These are phyloP conservation scores for Galago senegalensis DNA, from an alignment of 2,797 vertebrate species.

Conservation along the genomic window DNA sequence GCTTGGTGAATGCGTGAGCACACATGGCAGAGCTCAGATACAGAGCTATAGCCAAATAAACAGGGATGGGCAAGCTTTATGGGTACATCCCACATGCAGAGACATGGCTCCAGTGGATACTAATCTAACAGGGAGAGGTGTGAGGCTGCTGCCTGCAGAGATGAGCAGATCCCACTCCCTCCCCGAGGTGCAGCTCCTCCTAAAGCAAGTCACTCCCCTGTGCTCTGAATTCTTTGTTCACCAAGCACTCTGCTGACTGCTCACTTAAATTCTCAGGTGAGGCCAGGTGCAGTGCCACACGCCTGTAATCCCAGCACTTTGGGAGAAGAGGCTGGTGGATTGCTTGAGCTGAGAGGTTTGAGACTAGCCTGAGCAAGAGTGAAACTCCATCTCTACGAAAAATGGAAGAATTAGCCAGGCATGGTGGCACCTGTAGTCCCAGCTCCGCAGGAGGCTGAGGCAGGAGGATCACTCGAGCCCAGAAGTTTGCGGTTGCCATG, in stretches of 20 bases:
- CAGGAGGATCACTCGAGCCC: too few species aligned
- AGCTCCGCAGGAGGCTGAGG: too few species aligned
- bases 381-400: too few species aligned
- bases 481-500: too few species aligned
- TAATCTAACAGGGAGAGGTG: neutral
- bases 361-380: too few species aligned
- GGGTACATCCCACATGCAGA: neutral
- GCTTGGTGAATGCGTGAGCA: neutral
- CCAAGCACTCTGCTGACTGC: neutral
- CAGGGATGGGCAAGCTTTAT: neutral
- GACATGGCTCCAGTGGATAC: fast-evolving
- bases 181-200: fast-evolving
- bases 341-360: too few species aligned
- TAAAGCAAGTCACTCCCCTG: neutral
- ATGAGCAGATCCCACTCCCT: fast-evolving
- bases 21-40: neutral
- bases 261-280: neutral
- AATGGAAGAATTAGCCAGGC: too few species aligned
- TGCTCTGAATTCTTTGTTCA: neutral
- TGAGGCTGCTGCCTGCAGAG: neutral
- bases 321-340: too few species aligned
- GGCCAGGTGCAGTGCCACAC: too few species aligned
- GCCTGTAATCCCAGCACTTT: too few species aligned
- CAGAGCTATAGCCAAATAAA: neutral
- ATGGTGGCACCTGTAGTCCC: too few species aligned